phyloP scores from a whole-genome alignment of 2,888 invertebrate genomes.

The Dryobotodes eremita region DNA sequence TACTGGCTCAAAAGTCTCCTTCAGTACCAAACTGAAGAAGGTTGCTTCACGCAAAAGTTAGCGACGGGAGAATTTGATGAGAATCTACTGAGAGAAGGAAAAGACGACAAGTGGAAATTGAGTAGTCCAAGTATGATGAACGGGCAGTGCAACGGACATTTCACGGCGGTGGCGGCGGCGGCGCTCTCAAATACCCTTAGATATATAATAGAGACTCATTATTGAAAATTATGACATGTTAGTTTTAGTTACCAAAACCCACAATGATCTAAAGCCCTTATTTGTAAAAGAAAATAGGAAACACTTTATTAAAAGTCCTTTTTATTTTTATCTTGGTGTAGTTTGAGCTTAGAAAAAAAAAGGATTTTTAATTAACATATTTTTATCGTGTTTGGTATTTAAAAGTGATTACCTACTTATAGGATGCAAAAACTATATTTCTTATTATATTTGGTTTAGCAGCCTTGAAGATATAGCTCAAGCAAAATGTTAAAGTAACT shows the following conservation, averaged over 20 bases:
- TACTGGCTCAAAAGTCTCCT: slow-evolving; percentile 73
- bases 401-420: no score
- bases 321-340: no score
- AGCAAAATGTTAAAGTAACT: no score
- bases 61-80: slow-evolving; percentile 14
- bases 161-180: slow-evolving; percentile 72
- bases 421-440: no score
- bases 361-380: no score
- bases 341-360: no score
- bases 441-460: no score
- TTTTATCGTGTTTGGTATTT: no score
- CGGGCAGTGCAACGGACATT: slow-evolving; percentile 70
- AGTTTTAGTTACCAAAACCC: not conserved
- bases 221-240: slow-evolving; percentile 11
- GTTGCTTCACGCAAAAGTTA: slow-evolving; percentile 71
- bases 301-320: not conserved
- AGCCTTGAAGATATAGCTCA: no score
- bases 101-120: not conserved
- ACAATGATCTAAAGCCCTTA: not conserved
- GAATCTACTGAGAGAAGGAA: not conserved
- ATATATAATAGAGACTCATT: slow-evolving; percentile 70
- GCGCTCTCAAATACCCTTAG: slow-evolving; percentile 69
- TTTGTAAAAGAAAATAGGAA: not conserved
- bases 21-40: slow-evolving; percentile 70
- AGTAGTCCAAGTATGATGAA: slow-evolving; percentile 34